phyloP scores from a whole-genome alignment of 2,888 invertebrate species.

The Spilosoma lubricipeda region DNA sequence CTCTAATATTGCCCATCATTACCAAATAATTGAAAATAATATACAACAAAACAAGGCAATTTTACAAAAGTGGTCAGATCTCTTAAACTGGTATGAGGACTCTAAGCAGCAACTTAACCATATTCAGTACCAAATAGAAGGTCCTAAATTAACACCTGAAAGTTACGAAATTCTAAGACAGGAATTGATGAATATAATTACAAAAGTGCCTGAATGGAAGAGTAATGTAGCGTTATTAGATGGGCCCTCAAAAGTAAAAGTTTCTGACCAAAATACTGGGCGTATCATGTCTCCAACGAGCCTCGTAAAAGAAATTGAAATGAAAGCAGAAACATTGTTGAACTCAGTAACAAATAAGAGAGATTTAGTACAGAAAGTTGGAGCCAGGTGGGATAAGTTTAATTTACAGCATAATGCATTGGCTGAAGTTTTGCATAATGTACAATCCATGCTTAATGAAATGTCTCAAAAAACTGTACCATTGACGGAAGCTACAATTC shows the following conservation, averaged over 20 bases:
- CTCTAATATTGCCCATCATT: conserved; percentile 91
- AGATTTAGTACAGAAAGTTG: conserved; percentile 89
- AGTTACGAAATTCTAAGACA: conserved; percentile 89
- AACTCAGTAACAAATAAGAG: conserved; percentile 89
- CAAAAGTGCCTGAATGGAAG: conserved; percentile 90
- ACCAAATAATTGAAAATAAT: conserved; percentile 91
- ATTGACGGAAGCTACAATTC: conserved; percentile 79
- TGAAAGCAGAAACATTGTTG: conserved; percentile 89
- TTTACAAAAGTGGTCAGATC: conserved; percentile 93
- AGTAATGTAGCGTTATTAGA: conserved; percentile 89
- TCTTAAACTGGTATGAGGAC: conserved; percentile 93
- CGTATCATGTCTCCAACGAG: conserved; percentile 90
- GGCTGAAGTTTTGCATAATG: conserved; percentile 87
- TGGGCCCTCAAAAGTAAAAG: conserved; percentile 88
- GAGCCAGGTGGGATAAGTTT: conserved; percentile 92
- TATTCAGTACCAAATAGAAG: conserved; percentile 92
- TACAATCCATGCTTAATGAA: conserved; percentile 85
- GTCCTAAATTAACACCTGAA: conserved; percentile 89
- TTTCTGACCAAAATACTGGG: conserved; percentile 90
- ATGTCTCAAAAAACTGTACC: conserved; percentile 84
- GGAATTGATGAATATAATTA: conserved; percentile 89
- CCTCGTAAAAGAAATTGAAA: conserved; percentile 90
- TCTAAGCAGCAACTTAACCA: conserved; percentile 92
- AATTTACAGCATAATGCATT: conserved; percentile 90
- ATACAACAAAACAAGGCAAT: conserved; percentile 91